Evolutionary conservation across 2,113 vertebrate genomes (phyloP), one percentile per base, ranked within the genome.

Genomic region (Uria lomvia): DNA sequence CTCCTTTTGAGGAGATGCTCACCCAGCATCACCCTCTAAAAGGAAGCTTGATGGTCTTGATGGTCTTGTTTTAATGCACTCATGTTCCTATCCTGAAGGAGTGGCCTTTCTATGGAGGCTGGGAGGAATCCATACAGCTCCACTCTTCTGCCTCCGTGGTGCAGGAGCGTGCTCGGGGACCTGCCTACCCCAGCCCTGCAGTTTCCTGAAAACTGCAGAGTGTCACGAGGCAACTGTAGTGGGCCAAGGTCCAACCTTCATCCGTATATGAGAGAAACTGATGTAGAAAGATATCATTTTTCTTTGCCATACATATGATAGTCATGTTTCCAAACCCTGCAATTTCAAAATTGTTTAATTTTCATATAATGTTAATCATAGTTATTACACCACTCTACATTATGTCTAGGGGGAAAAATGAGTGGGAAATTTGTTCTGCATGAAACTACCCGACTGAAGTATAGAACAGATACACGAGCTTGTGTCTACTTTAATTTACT

Each of bases 341-440:
- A 90, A 96, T 95, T 96, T 95, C 92, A 90, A 71, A 88, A 60
- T 92, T 92, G 95, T 88, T 82, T 97, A 90, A 95, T 97, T 95
- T 75, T 96, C 84, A 53, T 83, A 59, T 86, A 80, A 91, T 86
- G 58, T 52, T 91, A 86, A 97, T 93, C 82, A 76, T 86, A 92
- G 84, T 92, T 96, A 95, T 94, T 96, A 88, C 38, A 34, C 78
- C 70, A 66, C 71, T 95, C 77, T 72, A 17, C 80, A 38, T 88
- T 94, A 70, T 70, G 43, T 94, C 88, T 82, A 65, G 58, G 80
- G 43, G 27, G 38, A 20, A 60, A 79, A 92, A 87, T 22, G 73
- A 65, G 45, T 80, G 62, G 80, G 67, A 87, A 89, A 88, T 92
- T 76, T 86, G 58, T 94, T 94, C 91, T 94, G 49, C 87, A 47